A percentile compares a stretch with the other conserved stretches of the same genome.
Conservation (phyloP, 2,113 vertebrate genomes). For the Oreochromis spilurus region DNA sequence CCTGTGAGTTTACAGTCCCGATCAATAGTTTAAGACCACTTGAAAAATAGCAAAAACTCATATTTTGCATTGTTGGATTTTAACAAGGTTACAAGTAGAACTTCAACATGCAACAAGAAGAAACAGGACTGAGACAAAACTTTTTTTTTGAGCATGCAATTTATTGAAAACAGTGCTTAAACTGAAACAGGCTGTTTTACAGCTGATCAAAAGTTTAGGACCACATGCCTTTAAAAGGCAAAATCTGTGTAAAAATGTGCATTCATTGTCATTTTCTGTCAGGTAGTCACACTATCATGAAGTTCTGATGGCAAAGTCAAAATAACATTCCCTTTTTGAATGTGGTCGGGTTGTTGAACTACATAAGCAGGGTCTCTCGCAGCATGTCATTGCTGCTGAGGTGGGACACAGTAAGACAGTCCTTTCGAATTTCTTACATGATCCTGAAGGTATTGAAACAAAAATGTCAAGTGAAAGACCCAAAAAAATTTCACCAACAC, state of each 20-base stretch:
- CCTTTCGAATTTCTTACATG: background rate
- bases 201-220: background rate
- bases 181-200: background rate
- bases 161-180: background rate
- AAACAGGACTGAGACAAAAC: background rate
- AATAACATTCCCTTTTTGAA: background rate
- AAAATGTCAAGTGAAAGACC: background rate
- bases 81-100: background rate
- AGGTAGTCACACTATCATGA: too few relatives aligned
- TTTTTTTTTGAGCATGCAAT: background rate
- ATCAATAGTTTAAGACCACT: accelerated
- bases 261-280: too few relatives aligned
- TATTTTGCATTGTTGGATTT: background rate
- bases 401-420: background rate
- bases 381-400: background rate
- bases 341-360: background rate
- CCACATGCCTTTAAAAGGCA: background rate
- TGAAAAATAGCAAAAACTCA: background rate
- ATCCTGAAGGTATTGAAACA: background rate
- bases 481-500: accelerated
- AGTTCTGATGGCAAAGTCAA: background rate
- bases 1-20: background rate
- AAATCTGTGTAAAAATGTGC: background rate
- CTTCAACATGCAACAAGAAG: accelerated
- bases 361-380: background rate